phyloP scores from a whole-genome alignment of 1,140 invertebrate species.

The Meloidogyne floridensis region DNA sequence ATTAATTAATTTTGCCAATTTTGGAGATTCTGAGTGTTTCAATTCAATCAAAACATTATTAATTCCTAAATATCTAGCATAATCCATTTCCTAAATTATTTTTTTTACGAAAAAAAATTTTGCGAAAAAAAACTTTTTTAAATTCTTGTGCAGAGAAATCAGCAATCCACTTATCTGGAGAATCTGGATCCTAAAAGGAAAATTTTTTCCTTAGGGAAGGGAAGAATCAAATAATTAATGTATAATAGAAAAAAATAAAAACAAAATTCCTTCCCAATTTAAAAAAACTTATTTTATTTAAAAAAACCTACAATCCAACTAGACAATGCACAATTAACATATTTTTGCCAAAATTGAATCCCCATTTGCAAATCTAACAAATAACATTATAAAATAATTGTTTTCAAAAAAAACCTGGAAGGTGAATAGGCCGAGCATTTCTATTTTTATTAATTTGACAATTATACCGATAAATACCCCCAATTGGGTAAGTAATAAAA shows the following conservation, averaged over 20 bases:
- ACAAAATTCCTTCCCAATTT: too few relatives aligned
- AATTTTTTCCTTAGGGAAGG: not conserved
- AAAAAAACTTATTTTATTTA: too few relatives aligned
- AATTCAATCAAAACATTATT: constrained; percentile 46
- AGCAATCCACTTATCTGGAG: constrained; percentile 42
- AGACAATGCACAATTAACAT: constrained; percentile 52
- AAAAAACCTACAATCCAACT: constrained; percentile 46
- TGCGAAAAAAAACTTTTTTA: constrained; percentile 35
- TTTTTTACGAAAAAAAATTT: not conserved
- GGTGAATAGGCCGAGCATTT: constrained; percentile 28
- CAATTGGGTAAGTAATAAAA: constrained; percentile 26
- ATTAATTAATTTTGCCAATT: constrained; percentile 45
- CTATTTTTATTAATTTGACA: constrained; percentile 25
- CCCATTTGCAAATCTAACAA: constrained; percentile 37
- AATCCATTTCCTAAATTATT: constrained; percentile 48
- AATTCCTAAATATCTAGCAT: constrained; percentile 51
- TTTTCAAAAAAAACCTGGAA: constrained; percentile 45
- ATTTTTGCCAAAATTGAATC: constrained; percentile 50
- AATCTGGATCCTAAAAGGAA: constrained; percentile 47
- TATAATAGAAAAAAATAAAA: too few relatives aligned
- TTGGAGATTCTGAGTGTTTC: constrained; percentile 40
- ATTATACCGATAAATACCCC: constrained; percentile 11
- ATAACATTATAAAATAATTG: not conserved
- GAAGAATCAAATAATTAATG: too few relatives aligned
- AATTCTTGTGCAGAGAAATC: constrained; percentile 40